phyloP scores from a whole-genome alignment of 2,797 vertebrate genomes.

The Balearica regulorum region DNA sequence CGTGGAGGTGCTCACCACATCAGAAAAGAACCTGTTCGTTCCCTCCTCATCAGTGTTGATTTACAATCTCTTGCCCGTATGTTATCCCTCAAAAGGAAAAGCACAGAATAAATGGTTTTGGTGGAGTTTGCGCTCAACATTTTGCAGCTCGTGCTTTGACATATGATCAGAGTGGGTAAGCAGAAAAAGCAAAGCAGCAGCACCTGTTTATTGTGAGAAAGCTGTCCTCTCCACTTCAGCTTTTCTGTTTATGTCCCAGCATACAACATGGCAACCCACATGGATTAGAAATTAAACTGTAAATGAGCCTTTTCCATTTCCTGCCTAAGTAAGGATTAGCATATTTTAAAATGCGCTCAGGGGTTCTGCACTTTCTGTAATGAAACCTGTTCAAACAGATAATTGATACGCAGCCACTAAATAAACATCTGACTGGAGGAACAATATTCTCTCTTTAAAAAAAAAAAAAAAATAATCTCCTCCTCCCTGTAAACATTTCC shows the following conservation, averaged over 20 bases:
- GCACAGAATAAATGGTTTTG: not conserved
- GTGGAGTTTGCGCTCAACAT: not conserved
- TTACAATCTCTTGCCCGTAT: conserved; percentile 3
- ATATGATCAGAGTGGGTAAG: conserved; percentile 21
- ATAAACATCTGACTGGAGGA: conserved; percentile 32
- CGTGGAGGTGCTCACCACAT: rapidly evolving
- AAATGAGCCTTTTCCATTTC: conserved; percentile 57
- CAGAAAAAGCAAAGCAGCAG: conserved; percentile 4
- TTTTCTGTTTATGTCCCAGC: conserved; percentile 53
- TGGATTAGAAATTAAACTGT: conserved; percentile 67
- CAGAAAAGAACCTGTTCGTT: not conserved
- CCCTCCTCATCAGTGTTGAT: conserved; percentile 10
- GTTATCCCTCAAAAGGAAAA: conserved; percentile 22
- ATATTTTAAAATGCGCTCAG: conserved; percentile 42
- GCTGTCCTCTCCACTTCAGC: conserved; percentile 6
- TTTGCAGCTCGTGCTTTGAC: not conserved
- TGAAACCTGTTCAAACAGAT: conserved; percentile 67
- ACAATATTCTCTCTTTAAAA: not conserved
- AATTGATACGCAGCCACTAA: conserved; percentile 55
- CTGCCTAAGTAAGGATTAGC: conserved; percentile 57
- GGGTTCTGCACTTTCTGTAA: conserved; percentile 49
- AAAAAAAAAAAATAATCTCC: not conserved
- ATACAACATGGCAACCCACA: conserved; percentile 56
- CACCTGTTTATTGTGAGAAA: conserved; percentile 25
- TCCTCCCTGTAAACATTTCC: not conserved